Conservation (phyloP, 1,140 invertebrate genomes). For the Microplitis demolitor region DNA sequence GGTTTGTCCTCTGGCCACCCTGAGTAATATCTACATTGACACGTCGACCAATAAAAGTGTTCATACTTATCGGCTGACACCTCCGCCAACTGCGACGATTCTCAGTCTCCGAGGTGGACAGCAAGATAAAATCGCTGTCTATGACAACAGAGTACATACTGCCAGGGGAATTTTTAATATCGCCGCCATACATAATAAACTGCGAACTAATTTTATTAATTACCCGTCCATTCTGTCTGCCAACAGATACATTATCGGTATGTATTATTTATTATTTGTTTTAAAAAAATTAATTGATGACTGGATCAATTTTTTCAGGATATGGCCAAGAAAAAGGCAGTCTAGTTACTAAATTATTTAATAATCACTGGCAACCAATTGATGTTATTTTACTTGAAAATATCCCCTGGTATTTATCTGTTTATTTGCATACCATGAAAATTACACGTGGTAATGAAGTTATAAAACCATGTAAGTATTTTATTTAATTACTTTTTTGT, state of each 20-base stretch:
- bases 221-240: conserved; percentile 75
- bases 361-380: conserved; percentile 74
- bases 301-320: conserved; percentile 42
- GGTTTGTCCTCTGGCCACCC: conserved; percentile 77
- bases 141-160: conserved; percentile 65
- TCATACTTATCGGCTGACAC: conserved; percentile 65
- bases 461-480: conserved; percentile 67
- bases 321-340: conserved; percentile 86
- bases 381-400: conserved; percentile 77
- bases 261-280: conserved; percentile 27
- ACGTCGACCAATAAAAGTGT: conserved; percentile 68
- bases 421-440: conserved; percentile 88
- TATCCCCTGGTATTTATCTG: conserved; percentile 92
- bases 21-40: conserved; percentile 84
- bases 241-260: conserved; percentile 81
- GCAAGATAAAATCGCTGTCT: conserved; percentile 69
- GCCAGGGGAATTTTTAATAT: conserved; percentile 71
- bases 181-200: conserved; percentile 61
- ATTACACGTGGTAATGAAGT: conserved; percentile 65
- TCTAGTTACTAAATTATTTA: conserved; percentile 80
- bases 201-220: conserved; percentile 60
- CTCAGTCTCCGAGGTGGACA: conserved; percentile 71
- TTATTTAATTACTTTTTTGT: no score
- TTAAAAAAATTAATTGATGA: neutral
- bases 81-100: conserved; percentile 63